Conservation (phyloP, 2,113 vertebrate genomes). For the Podocnemis expansa region DNA sequence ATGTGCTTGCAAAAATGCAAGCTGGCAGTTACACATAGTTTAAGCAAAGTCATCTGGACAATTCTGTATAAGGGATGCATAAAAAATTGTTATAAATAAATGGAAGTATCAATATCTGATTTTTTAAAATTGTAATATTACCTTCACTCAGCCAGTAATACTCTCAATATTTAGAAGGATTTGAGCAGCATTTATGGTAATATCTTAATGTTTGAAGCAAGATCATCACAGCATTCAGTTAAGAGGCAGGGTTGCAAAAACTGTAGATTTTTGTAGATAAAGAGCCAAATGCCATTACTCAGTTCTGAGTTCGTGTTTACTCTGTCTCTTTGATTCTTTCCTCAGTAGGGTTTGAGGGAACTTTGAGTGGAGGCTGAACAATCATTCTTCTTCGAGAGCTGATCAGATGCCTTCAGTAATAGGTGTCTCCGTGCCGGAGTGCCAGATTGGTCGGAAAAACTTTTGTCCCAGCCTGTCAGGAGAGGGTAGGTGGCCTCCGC, state of each 20-base stretch:
- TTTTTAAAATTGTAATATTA: fast-evolving
- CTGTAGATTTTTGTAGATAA: not conserved
- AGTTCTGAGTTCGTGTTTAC: not conserved
- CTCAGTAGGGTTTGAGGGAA: not conserved
- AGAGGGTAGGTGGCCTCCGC: too few relatives aligned
- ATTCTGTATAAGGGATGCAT: constrained; percentile 35
- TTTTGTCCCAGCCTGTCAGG: too few relatives aligned
- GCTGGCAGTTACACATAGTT: constrained; percentile 58
- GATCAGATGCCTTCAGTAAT: too few relatives aligned
- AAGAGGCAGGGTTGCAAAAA: not conserved
- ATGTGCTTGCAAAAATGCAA: constrained; percentile 68
- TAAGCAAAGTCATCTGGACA: constrained; percentile 56
- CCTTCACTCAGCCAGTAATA: not conserved
- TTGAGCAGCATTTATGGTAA: not conserved
- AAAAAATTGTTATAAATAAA: constrained; percentile 38
- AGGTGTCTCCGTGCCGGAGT: too few relatives aligned
- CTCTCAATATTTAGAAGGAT: not conserved
- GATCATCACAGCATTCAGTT: not conserved
- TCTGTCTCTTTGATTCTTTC: not conserved
- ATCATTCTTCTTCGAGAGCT: not conserved
- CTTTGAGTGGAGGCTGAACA: not conserved
- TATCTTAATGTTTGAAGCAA: not conserved
- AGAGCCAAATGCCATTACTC: not conserved
- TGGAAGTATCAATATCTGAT: constrained; percentile 16
- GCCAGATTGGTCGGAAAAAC: too few relatives aligned